phyloP scores from a whole-genome alignment of 2,888 invertebrate species.

The Drosophila ochracea region DNA sequence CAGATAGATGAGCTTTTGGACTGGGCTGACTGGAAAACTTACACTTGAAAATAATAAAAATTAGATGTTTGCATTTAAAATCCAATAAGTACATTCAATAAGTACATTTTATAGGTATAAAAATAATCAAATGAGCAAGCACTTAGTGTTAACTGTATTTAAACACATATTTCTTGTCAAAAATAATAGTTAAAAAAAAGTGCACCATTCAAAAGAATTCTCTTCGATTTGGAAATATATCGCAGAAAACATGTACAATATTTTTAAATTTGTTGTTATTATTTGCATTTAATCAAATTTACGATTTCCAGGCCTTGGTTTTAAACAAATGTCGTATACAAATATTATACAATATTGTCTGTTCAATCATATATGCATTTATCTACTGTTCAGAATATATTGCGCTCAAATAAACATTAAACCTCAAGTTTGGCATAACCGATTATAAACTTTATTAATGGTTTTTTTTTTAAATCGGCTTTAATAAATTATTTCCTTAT shows the following conservation, averaged over 20 bases:
- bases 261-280: background rate
- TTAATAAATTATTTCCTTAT: slow-evolving; percentile 34
- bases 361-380: background rate
- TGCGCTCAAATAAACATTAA: slow-evolving; percentile 27
- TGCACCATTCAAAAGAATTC: background rate
- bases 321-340: background rate
- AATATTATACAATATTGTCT: background rate
- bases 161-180: background rate
- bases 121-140: background rate
- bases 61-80: background rate
- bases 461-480: slow-evolving; percentile 10
- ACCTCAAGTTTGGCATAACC: slow-evolving; percentile 19
- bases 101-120: too few relatives aligned
- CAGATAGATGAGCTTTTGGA: background rate
- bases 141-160: background rate
- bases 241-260: background rate
- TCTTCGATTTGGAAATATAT: background rate
- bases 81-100: background rate
- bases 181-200: background rate
- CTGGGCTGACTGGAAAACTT: background rate
- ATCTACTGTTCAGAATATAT: background rate
- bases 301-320: background rate
- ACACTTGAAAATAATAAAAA: background rate
- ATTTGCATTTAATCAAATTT: background rate
- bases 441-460: slow-evolving; percentile 30